phyloP scores from a whole-genome alignment of 2,113 vertebrate genomes.

The Epinephelus cyanopodus region DNA sequence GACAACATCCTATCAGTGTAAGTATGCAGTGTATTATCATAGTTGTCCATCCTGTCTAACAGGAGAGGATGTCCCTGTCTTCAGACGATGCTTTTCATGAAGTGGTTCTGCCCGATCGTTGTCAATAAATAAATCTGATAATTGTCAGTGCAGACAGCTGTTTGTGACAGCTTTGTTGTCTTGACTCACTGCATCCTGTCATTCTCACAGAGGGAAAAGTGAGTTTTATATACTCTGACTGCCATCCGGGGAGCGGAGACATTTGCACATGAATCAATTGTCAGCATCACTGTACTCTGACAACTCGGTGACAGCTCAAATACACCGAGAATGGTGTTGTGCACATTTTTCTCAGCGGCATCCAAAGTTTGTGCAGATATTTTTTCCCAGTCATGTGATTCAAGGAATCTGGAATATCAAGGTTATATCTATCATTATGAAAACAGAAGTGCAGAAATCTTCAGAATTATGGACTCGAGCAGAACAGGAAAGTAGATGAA shows the following conservation, averaged over 20 bases:
- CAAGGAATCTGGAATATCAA: slow-evolving; percentile 82
- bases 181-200: slow-evolving; percentile 94
- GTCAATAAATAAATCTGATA: slow-evolving; percentile 88
- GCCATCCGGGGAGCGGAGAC: slow-evolving; percentile 91
- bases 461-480: slow-evolving; percentile 77
- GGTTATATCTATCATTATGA: slow-evolving; percentile 84
- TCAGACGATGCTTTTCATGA: slow-evolving; percentile 79
- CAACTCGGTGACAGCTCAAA: slow-evolving; percentile 88
- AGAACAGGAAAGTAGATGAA: slow-evolving; percentile 81
- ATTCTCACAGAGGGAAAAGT: slow-evolving; percentile 91
- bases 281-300: slow-evolving; percentile 92
- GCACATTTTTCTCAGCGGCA: slow-evolving; percentile 77
- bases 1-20: slow-evolving; percentile 79
- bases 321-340: slow-evolving; percentile 85
- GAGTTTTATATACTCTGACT: slow-evolving; percentile 93
- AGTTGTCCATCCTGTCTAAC: slow-evolving; percentile 79
- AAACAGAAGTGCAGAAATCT: slow-evolving; percentile 78
- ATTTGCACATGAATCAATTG: slow-evolving; percentile 99
- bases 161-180: slow-evolving; percentile 97
- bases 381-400: slow-evolving; percentile 73
- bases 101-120: slow-evolving; percentile 84
- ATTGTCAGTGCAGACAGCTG: slow-evolving; percentile 92
- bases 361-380: slow-evolving; percentile 80
- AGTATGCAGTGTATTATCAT: slow-evolving; percentile 73
- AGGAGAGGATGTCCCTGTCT: slow-evolving; percentile 79